Percentiles rank a stretch among this genome's conserved stretches.
Evolutionary conservation across 2,113 vertebrate species (phyloP).

Genomic region (Machaerirhynchus nigripectus): DNA sequence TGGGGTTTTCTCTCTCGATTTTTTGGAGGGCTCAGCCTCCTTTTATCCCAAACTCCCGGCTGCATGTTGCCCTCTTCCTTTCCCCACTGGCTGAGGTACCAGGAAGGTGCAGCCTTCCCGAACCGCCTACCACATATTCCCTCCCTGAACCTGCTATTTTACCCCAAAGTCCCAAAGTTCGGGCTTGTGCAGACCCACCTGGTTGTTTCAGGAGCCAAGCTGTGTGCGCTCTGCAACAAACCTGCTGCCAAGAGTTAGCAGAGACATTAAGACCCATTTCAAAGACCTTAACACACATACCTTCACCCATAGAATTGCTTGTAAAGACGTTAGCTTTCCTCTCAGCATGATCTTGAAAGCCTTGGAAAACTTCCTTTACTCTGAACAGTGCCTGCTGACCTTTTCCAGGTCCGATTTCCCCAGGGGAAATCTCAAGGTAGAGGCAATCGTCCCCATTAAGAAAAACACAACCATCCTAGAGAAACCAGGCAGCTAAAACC

Average conservation of each 20-base stretch:
- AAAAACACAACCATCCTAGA: not conserved
- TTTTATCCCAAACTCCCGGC: rapidly evolving
- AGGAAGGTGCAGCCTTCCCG: not conserved
- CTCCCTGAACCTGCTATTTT: not conserved
- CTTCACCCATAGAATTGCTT: not conserved
- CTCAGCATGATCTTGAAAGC: not conserved
- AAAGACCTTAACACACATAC: rapidly evolving
- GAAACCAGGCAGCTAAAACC: not conserved
- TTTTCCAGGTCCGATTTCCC: not conserved
- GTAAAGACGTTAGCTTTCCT: not conserved
- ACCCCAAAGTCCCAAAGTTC: not conserved
- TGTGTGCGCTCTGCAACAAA: not conserved
- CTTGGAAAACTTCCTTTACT: not conserved
- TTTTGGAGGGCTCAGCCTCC: rapidly evolving
- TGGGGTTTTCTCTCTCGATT: rapidly evolving
- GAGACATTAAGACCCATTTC: too few species aligned
- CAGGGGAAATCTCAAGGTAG: not conserved
- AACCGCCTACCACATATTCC: rapidly evolving
- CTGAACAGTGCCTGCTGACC: not conserved
- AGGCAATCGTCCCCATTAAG: not conserved
- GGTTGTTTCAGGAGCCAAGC: not conserved
- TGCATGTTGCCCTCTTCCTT: not conserved
- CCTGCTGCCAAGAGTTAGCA: not conserved
- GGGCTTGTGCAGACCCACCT: not conserved
- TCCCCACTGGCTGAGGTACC: not conserved